Percentiles rank a stretch among this genome's conserved stretches.
These are phyloP conservation scores for Premnoplex brunnescens DNA, from an alignment of 2,797 vertebrate species.

Conservation along the genomic window DNA sequence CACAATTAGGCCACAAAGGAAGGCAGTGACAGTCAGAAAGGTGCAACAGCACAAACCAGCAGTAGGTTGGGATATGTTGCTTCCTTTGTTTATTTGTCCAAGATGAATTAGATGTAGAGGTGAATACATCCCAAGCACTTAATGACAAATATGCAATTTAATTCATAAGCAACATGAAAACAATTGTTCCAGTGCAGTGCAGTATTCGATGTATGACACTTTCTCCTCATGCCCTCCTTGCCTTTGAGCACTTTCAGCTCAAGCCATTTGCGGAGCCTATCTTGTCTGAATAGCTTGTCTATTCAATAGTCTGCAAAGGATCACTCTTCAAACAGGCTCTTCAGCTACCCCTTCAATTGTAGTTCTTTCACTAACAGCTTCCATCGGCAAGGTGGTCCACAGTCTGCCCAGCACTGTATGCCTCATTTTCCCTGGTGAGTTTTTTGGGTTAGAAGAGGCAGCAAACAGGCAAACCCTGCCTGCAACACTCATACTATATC, in stretches of 20 bases:
- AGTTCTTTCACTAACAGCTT: background rate
- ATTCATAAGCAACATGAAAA: background rate
- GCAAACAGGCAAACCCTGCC: background rate
- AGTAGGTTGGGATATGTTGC: background rate
- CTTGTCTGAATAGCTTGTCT: background rate
- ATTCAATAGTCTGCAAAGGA: background rate
- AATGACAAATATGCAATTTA: background rate
- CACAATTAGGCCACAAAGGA: background rate
- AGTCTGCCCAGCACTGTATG: background rate
- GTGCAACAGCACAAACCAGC: background rate
- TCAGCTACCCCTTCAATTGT: background rate
- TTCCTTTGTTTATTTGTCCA: background rate
- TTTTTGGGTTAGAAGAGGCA: background rate
- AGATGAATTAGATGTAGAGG: background rate
- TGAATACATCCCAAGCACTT: background rate
- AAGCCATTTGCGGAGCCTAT: background rate
- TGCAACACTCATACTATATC: fast-evolving
- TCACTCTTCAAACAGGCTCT: background rate
- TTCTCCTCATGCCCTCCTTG: background rate
- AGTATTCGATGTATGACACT: background rate
- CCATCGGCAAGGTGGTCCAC: background rate
- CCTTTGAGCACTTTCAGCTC: background rate
- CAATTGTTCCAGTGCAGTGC: background rate
- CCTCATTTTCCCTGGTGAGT: background rate
- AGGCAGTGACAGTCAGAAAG: background rate